Evolutionary conservation across 2,888 invertebrate genomes (phyloP).

Genomic region (Diarsia dahlii): DNA sequence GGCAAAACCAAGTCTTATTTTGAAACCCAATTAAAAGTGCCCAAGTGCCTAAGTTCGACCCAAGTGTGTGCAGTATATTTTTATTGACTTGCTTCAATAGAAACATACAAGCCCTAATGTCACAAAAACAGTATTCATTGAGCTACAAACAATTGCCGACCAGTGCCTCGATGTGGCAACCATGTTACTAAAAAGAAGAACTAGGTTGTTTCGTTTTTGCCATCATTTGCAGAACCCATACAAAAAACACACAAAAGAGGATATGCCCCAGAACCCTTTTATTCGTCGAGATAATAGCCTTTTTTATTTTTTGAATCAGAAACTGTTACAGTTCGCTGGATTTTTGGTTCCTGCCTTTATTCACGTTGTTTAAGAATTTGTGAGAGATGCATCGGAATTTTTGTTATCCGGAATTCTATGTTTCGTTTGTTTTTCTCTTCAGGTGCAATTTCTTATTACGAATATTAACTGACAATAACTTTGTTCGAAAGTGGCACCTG

Average conservation of each 20-base stretch:
- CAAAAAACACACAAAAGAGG: conserved; percentile 61
- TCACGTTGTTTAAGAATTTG: conserved; percentile 42
- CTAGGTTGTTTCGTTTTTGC: conserved; percentile 55
- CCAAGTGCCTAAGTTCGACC: too few relatives aligned
- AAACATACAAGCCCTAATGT: conserved; percentile 13
- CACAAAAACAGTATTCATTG: conserved; percentile 38
- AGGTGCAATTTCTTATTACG: not conserved
- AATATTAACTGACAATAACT: not conserved
- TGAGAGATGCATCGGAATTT: conserved; percentile 18
- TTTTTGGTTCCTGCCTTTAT: conserved; percentile 51
- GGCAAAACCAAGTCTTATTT: not conserved
- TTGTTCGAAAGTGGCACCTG: too few relatives aligned
- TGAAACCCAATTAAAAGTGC: not conserved
- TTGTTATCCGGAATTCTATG: conserved; percentile 1
- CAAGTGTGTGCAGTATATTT: not conserved
- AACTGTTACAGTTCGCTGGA: conserved; percentile 63
- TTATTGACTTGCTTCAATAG: conserved; percentile 6
- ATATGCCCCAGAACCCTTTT: conserved; percentile 62
- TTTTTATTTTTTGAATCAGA: conserved; percentile 68
- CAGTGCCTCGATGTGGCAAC: conserved; percentile 33
- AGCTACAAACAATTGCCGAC: conserved; percentile 11
- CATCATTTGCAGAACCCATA: conserved; percentile 60
- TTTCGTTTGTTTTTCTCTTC: not conserved
- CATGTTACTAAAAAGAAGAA: conserved; percentile 43
- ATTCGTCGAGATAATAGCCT: conserved; percentile 68